These are phyloP conservation scores for Elmis aenea DNA, from an alignment of 2,888 invertebrate genomes.

Conservation along the genomic window DNA sequence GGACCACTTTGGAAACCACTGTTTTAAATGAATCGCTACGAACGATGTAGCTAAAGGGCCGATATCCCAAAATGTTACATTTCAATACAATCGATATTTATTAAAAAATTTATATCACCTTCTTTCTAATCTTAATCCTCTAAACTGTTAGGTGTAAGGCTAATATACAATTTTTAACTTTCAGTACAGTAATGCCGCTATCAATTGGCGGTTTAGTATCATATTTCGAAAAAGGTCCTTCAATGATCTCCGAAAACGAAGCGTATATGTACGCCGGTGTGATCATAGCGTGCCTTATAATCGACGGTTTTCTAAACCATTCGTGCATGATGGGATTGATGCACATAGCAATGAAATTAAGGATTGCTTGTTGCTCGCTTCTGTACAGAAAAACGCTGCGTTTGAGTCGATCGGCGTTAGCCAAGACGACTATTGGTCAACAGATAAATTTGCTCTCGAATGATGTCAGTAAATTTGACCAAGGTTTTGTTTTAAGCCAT, in stretches of 20 bases:
- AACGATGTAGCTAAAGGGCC: too few relatives aligned
- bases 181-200: conserved; percentile 57
- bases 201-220: conserved; percentile 60
- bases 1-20: too few relatives aligned
- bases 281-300: conserved; percentile 65
- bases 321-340: conserved; percentile 83
- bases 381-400: conserved; percentile 70
- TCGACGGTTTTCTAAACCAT: conserved; percentile 61
- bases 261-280: conserved; percentile 75
- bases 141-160: too few relatives aligned
- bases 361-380: conserved; percentile 75
- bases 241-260: conserved; percentile 34
- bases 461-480: conserved; percentile 82
- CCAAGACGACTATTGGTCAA: conserved; percentile 72
- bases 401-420: conserved; percentile 75
- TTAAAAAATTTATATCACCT: too few relatives aligned
- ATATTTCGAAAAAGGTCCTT: conserved; percentile 53
- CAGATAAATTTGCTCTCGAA: conserved; percentile 61
- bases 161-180: conserved; percentile 26
- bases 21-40: too few relatives aligned
- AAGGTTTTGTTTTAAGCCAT: conserved; percentile 71
- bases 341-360: conserved; percentile 77
- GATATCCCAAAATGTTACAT: too few relatives aligned
- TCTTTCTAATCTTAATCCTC: too few relatives aligned
- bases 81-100: too few relatives aligned